These are phyloP conservation scores for human (Homo sapiens) DNA, from an alignment of 2,113 vertebrate species.

Conservation along the genomic window GRCh38 chr2:14201001-14201500, in stretches of 20 bases:
- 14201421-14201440: background rate
- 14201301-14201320: background rate
- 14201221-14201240: background rate
- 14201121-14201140: background rate
- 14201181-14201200: background rate
- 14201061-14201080: background rate
- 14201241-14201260: background rate
- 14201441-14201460: background rate
- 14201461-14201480: background rate
- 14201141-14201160: background rate
- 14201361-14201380: background rate
- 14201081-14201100: background rate
- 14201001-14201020: background rate
- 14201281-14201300: background rate
- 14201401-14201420: background rate
- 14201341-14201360: accelerated
- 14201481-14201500: no score
- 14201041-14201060: background rate
- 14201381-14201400: background rate
- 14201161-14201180: background rate
- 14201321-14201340: background rate
- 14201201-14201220: background rate
- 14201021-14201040: background rate
- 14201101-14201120: background rate
- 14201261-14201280: background rate